Percentiles rank a stretch among this genome's conserved stretches.
Evolutionary conservation across 1,140 invertebrate species (phyloP).

Genomic region (Aphis gossypii): DNA sequence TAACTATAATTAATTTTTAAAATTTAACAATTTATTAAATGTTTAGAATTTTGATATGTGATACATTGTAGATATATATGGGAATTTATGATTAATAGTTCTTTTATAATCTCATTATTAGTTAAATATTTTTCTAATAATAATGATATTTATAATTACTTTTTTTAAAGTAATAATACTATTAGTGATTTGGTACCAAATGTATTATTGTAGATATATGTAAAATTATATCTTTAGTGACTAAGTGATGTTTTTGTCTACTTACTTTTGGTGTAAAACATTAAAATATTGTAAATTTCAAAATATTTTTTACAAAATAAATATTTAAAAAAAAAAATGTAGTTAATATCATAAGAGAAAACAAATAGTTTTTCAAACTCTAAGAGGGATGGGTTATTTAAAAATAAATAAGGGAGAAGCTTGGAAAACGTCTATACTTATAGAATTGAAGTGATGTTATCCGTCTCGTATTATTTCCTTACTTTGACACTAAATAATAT

Average conservation of each 20-base stretch:
- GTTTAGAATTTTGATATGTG: neutral
- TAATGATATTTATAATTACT: no score
- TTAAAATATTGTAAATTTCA: no score
- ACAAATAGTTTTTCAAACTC: neutral
- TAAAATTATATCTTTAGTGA: neutral
- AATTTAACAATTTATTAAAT: neutral
- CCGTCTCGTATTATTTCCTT: neutral
- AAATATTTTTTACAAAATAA: no score
- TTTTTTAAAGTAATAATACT: neutral
- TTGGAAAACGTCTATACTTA: no score
- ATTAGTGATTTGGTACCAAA: neutral
- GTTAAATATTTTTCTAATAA: neutral
- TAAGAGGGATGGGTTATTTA: neutral
- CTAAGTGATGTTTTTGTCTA: no score
- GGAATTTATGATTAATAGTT: neutral
- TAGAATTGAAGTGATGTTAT: no score
- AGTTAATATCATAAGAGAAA: neutral
- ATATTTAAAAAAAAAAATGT: no score
- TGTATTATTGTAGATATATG: neutral
- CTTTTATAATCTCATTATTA: neutral
- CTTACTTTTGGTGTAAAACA: no score
- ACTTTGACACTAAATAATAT: neutral
- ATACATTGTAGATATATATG: neutral
- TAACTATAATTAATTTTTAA: neutral
- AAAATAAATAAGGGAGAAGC: neutral